Evolutionary conservation across 2,888 invertebrate species (phyloP).

Genomic region (Leptopilina drosophilae): DNA sequence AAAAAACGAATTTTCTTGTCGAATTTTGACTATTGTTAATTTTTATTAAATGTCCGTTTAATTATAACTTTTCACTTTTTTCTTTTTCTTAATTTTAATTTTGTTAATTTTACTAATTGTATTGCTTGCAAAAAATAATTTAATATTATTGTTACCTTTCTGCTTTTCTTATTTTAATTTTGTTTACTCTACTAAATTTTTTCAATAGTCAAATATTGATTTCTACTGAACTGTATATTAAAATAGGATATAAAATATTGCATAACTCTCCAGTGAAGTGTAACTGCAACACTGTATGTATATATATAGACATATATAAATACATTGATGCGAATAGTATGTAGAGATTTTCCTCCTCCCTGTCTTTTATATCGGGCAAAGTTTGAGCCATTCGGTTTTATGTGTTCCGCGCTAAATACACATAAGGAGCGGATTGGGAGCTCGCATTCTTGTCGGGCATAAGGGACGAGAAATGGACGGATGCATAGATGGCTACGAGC

Average conservation of each 20-base stretch:
- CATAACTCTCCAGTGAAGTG: slow-evolving; percentile 19
- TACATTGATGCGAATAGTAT: slow-evolving; percentile 51
- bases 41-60: no score
- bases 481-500: slow-evolving; percentile 60
- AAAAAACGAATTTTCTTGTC: no score
- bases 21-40: no score
- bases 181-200: no score
- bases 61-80: no score
- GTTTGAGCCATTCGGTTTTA: slow-evolving; percentile 72
- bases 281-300: slow-evolving; percentile 28
- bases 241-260: slow-evolving; percentile 44
- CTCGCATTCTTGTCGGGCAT: slow-evolving; percentile 55
- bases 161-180: no score
- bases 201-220: no score
- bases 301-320: no score
- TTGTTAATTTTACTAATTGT: no score
- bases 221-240: neutral
- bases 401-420: slow-evolving; percentile 67
- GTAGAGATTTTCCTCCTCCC: slow-evolving; percentile 33
- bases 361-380: slow-evolving; percentile 68
- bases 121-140: no score
- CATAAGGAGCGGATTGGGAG: slow-evolving; percentile 59
- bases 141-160: no score
- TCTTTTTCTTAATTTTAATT: no score
- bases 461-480: slow-evolving; percentile 56